Base-by-base conservation (phyloP, 2,797 vertebrate genomes). In the Crenichthys baileyi region DNA sequence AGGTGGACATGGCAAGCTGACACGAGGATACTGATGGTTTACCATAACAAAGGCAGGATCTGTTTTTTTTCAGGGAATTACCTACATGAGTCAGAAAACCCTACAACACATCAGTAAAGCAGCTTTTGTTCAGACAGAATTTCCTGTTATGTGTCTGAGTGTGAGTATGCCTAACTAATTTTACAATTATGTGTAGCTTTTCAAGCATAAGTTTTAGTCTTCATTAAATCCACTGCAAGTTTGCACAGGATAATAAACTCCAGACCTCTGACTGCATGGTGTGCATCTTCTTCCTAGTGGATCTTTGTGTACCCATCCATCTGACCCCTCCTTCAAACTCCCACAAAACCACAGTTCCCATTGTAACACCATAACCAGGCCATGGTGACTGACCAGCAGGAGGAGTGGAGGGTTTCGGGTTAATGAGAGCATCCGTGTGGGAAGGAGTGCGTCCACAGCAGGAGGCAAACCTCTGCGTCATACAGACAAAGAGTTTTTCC, bases 401-500 rank as follows among this genome's bases (percentile, higher is more conserved):
- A 93, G 88, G 77, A 77, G 56, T 55, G 65, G 63, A 83, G 80
- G 71, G 31, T 79, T 83, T 80, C 0, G 65, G 73, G 85, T 90
- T 90, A 89, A 93, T 91, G 83, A 91, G 87, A 60, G 79, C 83
- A 84, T 90, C 89, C 79, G 58, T 83, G 86, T 88, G 87, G 87
- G 87, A 89, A 78, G 83, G 75, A 80, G 82, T 76, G 85, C 53
- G 80, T 50, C 85, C 88, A 51, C 89, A 89, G 88, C 86, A 85
- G 90, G 91, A 79, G 90, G 87, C 83, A 87, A 79, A 88, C 85
- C 90, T 88, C 77, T 86, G 90, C 58, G 78, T 91, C 91, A 91
- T 75, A 51, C 76, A 1, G 79, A 88, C 89, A 89, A 83, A 87
- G 88, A 89, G 90, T 81, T 90, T 94, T 94, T 89, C 91, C 92